These are phyloP conservation scores for Hanleya hanleyi DNA, from an alignment of 2,888 invertebrate species.

Conservation along the genomic window DNA sequence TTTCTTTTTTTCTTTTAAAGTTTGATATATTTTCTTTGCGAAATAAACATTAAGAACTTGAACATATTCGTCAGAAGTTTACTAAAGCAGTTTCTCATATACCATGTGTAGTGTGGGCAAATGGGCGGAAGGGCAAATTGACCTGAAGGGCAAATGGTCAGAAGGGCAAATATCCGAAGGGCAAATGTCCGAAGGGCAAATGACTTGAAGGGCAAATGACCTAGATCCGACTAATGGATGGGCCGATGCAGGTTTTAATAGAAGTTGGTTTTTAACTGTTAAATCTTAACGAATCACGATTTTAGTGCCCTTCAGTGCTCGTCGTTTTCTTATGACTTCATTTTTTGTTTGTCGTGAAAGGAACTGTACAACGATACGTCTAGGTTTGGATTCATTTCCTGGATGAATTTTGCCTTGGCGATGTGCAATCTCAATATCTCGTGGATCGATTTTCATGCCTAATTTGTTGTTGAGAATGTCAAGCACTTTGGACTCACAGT, in stretches of 20 bases:
- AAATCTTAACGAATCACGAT: not conserved
- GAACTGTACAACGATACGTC: not conserved
- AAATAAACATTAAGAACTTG: too few species aligned
- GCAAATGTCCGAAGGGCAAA: too few species aligned
- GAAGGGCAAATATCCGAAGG: too few species aligned
- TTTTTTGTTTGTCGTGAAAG: not conserved
- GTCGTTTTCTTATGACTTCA: not conserved
- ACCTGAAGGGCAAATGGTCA: too few species aligned
- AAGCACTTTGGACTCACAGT: not conserved
- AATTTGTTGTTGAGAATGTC: not conserved
- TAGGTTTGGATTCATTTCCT: not conserved
- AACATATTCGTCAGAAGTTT: too few species aligned
- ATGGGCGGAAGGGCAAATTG: too few species aligned
- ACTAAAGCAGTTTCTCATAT: too few species aligned
- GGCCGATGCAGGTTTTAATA: not conserved
- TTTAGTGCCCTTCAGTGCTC: not conserved
- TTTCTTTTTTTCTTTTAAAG: too few species aligned
- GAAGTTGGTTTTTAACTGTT: not conserved
- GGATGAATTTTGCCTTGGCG: not conserved
- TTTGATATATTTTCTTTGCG: too few species aligned
- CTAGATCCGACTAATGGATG: not conserved
- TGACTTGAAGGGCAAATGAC: too few species aligned
- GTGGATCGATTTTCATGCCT: not conserved
- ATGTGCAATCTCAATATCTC: not conserved
- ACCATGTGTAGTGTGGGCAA: too few species aligned